Percentiles rank a stretch among this genome's conserved stretches.
These are phyloP conservation scores for Myotis davidii DNA, from an alignment of 2,113 vertebrate species.

Conservation along the genomic window DNA sequence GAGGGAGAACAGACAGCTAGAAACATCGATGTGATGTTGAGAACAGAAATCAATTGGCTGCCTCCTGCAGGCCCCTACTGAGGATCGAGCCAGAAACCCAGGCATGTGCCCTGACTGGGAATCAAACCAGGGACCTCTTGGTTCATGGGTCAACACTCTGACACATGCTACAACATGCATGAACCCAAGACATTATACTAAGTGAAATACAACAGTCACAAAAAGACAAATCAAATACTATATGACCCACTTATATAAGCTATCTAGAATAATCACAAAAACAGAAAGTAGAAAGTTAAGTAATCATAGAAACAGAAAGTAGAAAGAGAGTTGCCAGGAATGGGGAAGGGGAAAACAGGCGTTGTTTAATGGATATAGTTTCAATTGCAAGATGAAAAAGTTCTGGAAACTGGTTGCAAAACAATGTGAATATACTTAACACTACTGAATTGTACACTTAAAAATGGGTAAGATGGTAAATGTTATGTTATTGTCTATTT, in stretches of 20 bases:
- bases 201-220: background rate
- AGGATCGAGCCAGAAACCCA: no score
- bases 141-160: no score
- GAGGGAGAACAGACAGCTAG: no score
- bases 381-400: background rate
- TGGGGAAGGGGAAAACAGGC: background rate
- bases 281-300: background rate
- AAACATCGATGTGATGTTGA: no score
- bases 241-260: background rate
- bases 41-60: no score
- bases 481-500: background rate
- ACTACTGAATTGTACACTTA: background rate
- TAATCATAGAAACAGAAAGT: background rate
- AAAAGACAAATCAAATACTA: background rate
- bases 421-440: background rate
- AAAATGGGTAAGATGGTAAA: background rate
- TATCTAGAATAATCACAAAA: background rate
- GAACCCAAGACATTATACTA: background rate
- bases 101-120: no score
- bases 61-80: no score
- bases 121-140: no score
- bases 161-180: background rate
- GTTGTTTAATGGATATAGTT: background rate
- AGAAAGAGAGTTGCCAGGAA: background rate
- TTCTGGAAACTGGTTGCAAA: background rate